These are phyloP conservation scores for Cricetomys ansorgei DNA, from an alignment of 2,113 vertebrate species.

Conservation along the genomic window DNA sequence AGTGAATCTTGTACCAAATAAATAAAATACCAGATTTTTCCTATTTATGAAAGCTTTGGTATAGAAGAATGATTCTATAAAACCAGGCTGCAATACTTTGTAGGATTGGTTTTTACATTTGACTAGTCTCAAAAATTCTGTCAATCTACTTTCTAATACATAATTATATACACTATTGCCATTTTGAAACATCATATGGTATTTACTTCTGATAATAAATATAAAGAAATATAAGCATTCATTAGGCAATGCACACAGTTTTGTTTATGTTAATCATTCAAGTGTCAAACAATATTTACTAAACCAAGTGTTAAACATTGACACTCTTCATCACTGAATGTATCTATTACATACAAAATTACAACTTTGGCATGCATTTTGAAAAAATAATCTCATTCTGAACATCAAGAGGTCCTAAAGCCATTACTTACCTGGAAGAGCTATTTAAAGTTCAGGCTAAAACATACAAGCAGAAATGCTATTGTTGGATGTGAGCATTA, in stretches of 20 bases:
- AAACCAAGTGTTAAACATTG: background rate
- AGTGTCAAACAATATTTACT: background rate
- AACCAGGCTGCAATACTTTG: background rate
- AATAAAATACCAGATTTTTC: background rate
- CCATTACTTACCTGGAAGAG: rapidly evolving
- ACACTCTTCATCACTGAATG: background rate
- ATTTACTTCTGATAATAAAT: background rate
- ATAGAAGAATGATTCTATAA: background rate
- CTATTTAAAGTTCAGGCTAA: background rate
- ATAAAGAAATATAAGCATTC: background rate
- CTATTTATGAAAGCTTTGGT: background rate
- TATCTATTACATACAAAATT: background rate
- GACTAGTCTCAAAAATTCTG: background rate
- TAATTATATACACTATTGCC: background rate
- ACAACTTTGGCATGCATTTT: background rate
- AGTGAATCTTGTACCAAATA: background rate
- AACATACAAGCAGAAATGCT: background rate
- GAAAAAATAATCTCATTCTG: background rate
- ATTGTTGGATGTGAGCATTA: background rate
- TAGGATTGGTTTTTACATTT: background rate
- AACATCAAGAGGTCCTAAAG: background rate
- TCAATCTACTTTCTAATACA: background rate
- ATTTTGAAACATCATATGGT: background rate
- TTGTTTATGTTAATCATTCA: background rate
- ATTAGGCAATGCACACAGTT: background rate